A percentile compares a stretch with the other conserved stretches of the same genome.
Evolutionary conservation across 1,140 invertebrate species (phyloP).

Genomic region (Cotesia typhae): DNA sequence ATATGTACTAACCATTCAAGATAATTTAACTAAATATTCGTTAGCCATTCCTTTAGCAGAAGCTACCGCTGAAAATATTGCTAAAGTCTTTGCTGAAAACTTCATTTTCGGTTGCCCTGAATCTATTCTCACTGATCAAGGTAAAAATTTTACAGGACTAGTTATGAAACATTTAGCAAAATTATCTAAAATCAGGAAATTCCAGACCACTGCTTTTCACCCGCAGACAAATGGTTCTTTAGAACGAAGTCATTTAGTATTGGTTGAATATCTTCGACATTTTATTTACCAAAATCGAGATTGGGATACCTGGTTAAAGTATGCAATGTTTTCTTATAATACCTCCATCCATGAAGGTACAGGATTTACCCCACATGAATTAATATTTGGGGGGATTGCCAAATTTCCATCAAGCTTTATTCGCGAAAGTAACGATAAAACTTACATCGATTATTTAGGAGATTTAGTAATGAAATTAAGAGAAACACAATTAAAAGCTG

Average conservation of each 20-base stretch:
- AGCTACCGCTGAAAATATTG: slow-evolving; percentile 45
- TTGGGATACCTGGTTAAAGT: slow-evolving; percentile 52
- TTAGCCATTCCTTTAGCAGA: slow-evolving; percentile 40
- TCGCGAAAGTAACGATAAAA: neutral
- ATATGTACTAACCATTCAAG: slow-evolving; percentile 50
- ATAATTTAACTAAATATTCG: slow-evolving; percentile 49
- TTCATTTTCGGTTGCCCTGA: slow-evolving; percentile 51
- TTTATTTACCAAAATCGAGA: slow-evolving; percentile 45
- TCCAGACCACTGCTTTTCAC: slow-evolving; percentile 43
- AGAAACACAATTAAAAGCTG: slow-evolving; percentile 28
- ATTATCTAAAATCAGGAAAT: slow-evolving; percentile 40
- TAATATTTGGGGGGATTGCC: slow-evolving; percentile 21
- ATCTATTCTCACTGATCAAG: slow-evolving; percentile 52
- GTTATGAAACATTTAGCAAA: slow-evolving; percentile 45
- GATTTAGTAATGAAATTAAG: slow-evolving; percentile 18
- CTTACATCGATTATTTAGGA: slow-evolving; percentile 20
- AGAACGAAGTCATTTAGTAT: slow-evolving; percentile 41
- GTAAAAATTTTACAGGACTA: slow-evolving; percentile 43
- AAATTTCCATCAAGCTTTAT: slow-evolving; percentile 28
- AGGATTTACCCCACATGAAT: slow-evolving; percentile 33
- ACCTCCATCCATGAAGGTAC: slow-evolving; percentile 47
- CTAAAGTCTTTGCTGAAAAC: slow-evolving; percentile 38
- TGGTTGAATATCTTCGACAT: slow-evolving; percentile 44
- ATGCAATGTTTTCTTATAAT: slow-evolving; percentile 37
- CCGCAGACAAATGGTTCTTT: slow-evolving; percentile 45